Conservation (phyloP, 2,888 invertebrate species). For the Philereme transversata region DNA sequence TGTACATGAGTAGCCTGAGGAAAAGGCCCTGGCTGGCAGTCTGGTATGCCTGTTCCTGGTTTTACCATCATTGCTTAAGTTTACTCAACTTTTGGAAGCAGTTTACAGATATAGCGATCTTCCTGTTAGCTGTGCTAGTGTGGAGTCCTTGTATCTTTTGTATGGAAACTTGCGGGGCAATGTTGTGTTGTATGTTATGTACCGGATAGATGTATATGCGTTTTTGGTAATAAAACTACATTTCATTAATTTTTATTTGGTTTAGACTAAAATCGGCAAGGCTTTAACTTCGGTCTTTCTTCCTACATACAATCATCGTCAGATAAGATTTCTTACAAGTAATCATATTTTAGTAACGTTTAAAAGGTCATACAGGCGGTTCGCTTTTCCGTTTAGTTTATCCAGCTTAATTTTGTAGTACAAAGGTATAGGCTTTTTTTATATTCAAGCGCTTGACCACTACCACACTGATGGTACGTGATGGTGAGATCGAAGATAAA, state of each 20-base stretch:
- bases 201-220: conserved; percentile 2
- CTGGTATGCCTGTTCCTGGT: conserved; percentile 55
- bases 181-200: conserved; percentile 28
- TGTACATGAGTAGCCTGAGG: conserved; percentile 54
- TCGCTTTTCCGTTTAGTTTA: too few species aligned
- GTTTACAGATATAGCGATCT: conserved; percentile 51
- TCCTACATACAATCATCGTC: too few species aligned
- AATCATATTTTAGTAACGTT: too few species aligned
- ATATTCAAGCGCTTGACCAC: too few species aligned
- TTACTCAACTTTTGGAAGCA: conserved; percentile 50
- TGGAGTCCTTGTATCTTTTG: conserved; percentile 63
- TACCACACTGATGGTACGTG: too few species aligned
- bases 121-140: conserved; percentile 55
- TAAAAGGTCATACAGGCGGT: too few species aligned
- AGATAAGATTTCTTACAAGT: too few species aligned
- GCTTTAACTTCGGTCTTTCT: too few species aligned
- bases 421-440: too few species aligned
- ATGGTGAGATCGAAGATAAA: too few species aligned
- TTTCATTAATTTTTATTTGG: neutral
- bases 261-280: neutral
- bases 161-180: conserved; percentile 49
- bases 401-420: too few species aligned
- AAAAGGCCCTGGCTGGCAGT: conserved; percentile 50
- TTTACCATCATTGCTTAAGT: conserved; percentile 58
- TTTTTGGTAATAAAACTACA: conserved; percentile 3